Evolutionary conservation across 1,140 invertebrate genomes (phyloP).

Genomic region (Parapsyche elsis): DNA sequence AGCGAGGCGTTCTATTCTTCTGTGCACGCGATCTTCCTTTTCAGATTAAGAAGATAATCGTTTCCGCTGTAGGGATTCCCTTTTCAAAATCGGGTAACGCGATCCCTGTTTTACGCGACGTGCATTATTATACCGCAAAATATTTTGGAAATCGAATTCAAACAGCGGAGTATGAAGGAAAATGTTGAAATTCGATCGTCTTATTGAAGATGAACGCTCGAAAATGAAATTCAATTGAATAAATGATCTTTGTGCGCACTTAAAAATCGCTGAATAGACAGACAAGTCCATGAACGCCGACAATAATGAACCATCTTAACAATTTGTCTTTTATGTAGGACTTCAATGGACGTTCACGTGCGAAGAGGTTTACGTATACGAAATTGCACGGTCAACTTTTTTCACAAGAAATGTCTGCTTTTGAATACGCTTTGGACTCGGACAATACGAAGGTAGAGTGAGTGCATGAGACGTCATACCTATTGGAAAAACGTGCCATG

Average conservation of each 20-base stretch:
- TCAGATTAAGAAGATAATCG: constrained; percentile 51
- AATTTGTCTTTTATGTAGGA: too few species aligned
- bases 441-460: too few species aligned
- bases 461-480: too few species aligned
- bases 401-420: too few species aligned
- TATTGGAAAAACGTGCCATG: too few species aligned
- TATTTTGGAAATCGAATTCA: constrained; percentile 32
- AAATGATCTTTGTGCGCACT: neutral
- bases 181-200: neutral
- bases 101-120: constrained; percentile 32
- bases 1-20: constrained; percentile 15
- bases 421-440: too few species aligned
- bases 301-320: too few species aligned
- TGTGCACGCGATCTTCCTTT: constrained; percentile 47
- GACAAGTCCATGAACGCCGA: too few species aligned
- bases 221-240: constrained; percentile 29
- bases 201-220: neutral
- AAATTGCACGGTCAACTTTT: too few species aligned
- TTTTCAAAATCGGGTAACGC: constrained; percentile 21
- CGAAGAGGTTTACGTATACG: too few species aligned
- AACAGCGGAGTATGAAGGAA: neutral
- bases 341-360: too few species aligned
- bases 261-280: too few species aligned
- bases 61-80: constrained; percentile 38
- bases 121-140: constrained; percentile 40